Conservation (phyloP, 2,113 vertebrate species). For the Hoplias malabaricus region DNA sequence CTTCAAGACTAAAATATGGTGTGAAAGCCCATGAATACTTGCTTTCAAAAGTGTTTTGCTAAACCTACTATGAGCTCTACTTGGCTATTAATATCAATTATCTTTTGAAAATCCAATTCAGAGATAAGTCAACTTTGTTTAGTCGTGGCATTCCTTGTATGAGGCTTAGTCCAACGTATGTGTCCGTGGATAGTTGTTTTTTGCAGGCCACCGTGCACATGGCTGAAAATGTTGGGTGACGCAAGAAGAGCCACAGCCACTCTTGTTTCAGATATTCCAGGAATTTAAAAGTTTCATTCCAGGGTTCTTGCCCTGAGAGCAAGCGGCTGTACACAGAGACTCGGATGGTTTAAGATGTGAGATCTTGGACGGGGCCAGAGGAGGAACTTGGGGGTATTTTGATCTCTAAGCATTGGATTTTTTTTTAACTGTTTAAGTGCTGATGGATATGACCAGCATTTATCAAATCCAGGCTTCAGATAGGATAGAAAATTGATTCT, state of each 20-base stretch:
- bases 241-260: conserved; percentile 1
- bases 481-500: background rate
- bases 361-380: background rate
- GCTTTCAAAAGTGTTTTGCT: background rate
- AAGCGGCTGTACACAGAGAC: background rate
- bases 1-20: no score
- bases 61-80: background rate
- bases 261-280: conserved; percentile 33
- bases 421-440: background rate
- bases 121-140: background rate
- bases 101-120: background rate
- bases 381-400: background rate
- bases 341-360: background rate
- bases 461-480: background rate
- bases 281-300: conserved; percentile 33
- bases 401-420: background rate
- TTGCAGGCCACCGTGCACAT: conserved; percentile 3
- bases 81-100: background rate
- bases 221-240: background rate
- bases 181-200: background rate
- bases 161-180: background rate
- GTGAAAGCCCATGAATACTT: background rate
- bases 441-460: background rate
- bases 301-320: conserved; percentile 5
- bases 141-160: background rate